These are phyloP conservation scores for Molossus alvarezi DNA, from an alignment of 2,797 vertebrate genomes.

Conservation along the genomic window DNA sequence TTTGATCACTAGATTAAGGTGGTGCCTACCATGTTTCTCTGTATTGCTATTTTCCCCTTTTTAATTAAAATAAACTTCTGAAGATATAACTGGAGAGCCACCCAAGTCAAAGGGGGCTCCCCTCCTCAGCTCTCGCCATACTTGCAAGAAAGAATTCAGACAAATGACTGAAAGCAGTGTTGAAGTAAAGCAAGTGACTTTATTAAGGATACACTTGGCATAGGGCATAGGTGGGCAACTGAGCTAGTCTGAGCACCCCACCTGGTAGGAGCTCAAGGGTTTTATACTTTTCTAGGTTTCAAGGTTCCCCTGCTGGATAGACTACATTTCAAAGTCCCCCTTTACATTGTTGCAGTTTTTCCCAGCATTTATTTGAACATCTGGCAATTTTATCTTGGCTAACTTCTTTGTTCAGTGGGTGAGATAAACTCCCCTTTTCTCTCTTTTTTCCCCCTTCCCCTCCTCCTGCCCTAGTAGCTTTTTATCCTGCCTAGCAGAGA, in stretches of 20 bases:
- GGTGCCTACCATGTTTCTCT: background rate
- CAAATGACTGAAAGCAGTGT: background rate
- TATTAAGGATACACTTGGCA: background rate
- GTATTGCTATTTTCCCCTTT: background rate
- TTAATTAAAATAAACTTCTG: background rate
- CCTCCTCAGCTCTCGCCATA: background rate
- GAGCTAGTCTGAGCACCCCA: background rate
- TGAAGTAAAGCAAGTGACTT: background rate
- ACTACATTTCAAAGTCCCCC: background rate
- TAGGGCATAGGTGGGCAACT: background rate
- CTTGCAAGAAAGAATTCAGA: background rate
- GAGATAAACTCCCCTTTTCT: background rate
- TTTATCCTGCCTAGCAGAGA: background rate
- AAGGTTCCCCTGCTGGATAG: background rate
- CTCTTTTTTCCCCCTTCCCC: rapidly evolving
- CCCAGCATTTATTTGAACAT: background rate
- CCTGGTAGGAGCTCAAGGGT: background rate
- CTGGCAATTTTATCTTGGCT: background rate
- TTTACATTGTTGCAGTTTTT: background rate
- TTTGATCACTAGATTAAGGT: background rate
- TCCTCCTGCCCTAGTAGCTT: background rate
- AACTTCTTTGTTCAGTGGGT: background rate
- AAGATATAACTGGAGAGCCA: background rate
- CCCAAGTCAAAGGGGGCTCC: background rate
- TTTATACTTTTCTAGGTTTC: background rate